Base-by-base conservation (phyloP, 2,888 invertebrate genomes). In the Polyploca ridens region DNA sequence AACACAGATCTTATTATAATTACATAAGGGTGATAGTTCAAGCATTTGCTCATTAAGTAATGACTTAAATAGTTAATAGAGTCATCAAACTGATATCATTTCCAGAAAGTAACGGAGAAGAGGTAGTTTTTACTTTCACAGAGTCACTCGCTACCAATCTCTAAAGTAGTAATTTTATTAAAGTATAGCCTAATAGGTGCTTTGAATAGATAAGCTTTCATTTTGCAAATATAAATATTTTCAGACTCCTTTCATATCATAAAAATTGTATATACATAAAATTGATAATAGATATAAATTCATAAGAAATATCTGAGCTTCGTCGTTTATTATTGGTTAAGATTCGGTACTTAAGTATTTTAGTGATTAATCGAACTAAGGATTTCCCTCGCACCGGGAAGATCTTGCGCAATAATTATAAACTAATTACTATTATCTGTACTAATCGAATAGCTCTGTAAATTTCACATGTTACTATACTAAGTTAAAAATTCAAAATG, bases 291-390 rank as follows among this genome's bases (percentile, higher is more conserved):
- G 85, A 82, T 85, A 83, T 87, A 86, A 89, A 86, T 85, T 90
- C 85, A 84, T 89, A 90, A 90, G 90, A 88, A 90, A 91, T 93
- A 91, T 92, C 92, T 94, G 93, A 94, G 93, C 93, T 94, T 94
- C 80, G 90, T 90, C 90, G 88, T 91, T 92, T 91, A 91, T 88
- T 88, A 83, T 85, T 85, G 87, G 84, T 78, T 92, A 93, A 89
- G 88, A 76, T 81, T 86, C 80, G 77, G 85, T 91, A 90, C 86
- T 88, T 91, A 91, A 90, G 90, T 87, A 90, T 81, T 85, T 81
- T 90, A 90, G 89, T 85, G 76, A 83, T 83, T 88, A 84, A 85
- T 84, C 74, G 19, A 54, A 54, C 16, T 86, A 87, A 83, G 81
- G 89, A 87, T 83, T 74, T 84, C 89, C 88, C 86, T 69, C 64